Evolutionary conservation across 2,797 vertebrate genomes (phyloP).

Genomic region (Oreochromis grahami): DNA sequence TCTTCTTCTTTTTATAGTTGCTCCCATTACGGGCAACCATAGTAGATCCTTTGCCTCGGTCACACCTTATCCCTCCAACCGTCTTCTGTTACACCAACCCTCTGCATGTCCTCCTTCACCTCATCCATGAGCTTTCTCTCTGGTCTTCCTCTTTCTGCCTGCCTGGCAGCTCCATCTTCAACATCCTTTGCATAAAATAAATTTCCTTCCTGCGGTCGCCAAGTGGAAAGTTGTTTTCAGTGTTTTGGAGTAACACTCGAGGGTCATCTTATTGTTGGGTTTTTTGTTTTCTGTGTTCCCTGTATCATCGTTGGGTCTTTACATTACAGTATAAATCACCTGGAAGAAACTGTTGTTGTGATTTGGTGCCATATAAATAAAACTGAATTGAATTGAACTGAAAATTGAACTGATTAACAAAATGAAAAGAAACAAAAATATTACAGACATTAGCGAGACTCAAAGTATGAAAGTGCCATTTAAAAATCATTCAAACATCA

Average conservation of each 20-base stretch:
- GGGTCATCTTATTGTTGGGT: neutral
- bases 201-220: neutral
- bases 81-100: neutral
- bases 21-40: neutral
- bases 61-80: neutral
- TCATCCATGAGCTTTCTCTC: neutral
- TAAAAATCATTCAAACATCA: neutral
- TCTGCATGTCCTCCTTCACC: neutral
- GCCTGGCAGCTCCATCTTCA: neutral
- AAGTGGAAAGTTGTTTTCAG: neutral
- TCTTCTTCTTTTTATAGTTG: neutral
- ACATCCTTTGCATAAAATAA: neutral
- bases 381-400: neutral
- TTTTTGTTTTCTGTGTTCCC: neutral
- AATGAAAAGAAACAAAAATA: neutral
- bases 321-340: neutral
- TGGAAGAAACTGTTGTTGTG: neutral
- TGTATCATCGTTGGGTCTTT: neutral
- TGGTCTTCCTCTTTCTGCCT: neutral
- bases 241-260: neutral
- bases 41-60: neutral
- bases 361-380: neutral
- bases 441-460: neutral
- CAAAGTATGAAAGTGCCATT: neutral
- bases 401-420: neutral